Conservation (phyloP, 1,140 invertebrate species). For the Dryas iulia region DNA sequence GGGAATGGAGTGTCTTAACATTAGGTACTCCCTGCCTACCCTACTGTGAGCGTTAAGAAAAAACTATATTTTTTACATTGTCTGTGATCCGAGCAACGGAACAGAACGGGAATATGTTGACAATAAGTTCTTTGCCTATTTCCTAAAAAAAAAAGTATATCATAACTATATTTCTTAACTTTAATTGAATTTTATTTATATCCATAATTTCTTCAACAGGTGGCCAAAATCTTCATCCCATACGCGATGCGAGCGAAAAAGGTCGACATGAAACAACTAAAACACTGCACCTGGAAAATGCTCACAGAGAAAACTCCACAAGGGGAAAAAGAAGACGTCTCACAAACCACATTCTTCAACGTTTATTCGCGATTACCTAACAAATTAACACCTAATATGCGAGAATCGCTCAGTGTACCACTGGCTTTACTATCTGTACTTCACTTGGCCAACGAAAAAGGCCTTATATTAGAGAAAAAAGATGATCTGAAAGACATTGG, state of each 20-base stretch:
- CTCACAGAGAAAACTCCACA: slow-evolving; percentile 61
- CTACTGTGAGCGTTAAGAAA: too few relatives aligned
- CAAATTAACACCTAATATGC: slow-evolving; percentile 82
- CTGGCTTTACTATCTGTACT: slow-evolving; percentile 88
- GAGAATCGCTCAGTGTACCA: slow-evolving; percentile 87
- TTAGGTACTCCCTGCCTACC: too few relatives aligned
- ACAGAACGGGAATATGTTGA: too few relatives aligned
- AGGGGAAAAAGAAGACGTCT: slow-evolving; percentile 59
- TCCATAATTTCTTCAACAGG: slow-evolving; percentile 70
- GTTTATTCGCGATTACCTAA: slow-evolving; percentile 83
- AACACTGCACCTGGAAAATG: slow-evolving; percentile 85
- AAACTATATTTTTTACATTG: too few relatives aligned
- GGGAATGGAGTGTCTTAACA: too few relatives aligned
- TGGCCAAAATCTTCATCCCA: slow-evolving; percentile 85
- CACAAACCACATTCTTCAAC: slow-evolving; percentile 70
- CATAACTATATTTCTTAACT: background rate
- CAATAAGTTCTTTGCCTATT: too few relatives aligned
- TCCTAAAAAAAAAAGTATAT: background rate
- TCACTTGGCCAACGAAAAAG: slow-evolving; percentile 90
- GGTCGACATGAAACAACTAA: slow-evolving; percentile 89
- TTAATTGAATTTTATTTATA: too few relatives aligned
- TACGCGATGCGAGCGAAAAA: slow-evolving; percentile 90
- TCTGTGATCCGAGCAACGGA: too few relatives aligned
- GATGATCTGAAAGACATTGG: slow-evolving; percentile 67
- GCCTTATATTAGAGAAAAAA: slow-evolving; percentile 64